Evolutionary conservation across 2,888 invertebrate species (phyloP).

Genomic region (Parascotia fuliginaria): DNA sequence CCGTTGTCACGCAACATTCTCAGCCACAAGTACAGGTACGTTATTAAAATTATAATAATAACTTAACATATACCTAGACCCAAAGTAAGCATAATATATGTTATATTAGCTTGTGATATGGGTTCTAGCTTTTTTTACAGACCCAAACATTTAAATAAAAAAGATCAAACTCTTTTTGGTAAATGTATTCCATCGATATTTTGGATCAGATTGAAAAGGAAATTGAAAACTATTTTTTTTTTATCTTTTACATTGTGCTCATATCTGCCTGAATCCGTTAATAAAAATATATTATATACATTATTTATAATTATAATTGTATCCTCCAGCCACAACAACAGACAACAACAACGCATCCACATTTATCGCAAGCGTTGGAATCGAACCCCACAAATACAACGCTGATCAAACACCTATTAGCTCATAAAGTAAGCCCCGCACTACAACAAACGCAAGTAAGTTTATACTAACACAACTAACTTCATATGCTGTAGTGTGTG

Average conservation of each 20-base stretch:
- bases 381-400: conserved; percentile 88
- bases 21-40: conserved; percentile 62
- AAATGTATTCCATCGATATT: no score
- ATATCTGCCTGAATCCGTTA: no score
- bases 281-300: no score
- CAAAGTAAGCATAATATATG: no score
- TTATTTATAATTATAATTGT: not conserved
- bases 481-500: conserved; percentile 3
- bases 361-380: conserved; percentile 67
- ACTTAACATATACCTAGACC: not conserved
- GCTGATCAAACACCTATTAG: conserved; percentile 96
- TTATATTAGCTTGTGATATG: no score
- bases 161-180: no score
- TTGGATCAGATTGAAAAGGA: no score
- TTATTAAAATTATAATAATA: not conserved
- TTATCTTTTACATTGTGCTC: no score
- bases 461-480: conserved; percentile 81
- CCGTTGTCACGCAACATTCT: conserved; percentile 49
- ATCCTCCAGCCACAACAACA: conserved; percentile 38
- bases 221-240: no score
- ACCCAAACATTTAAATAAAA: no score
- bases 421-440: conserved; percentile 94
- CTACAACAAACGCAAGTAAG: conserved; percentile 82
- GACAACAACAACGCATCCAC: conserved; percentile 52
- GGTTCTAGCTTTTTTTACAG: no score